A percentile compares a stretch with the other conserved stretches of the same genome.
Conservation (phyloP, 2,113 vertebrate genomes). For the Chlorocebus sabaeus region DNA sequence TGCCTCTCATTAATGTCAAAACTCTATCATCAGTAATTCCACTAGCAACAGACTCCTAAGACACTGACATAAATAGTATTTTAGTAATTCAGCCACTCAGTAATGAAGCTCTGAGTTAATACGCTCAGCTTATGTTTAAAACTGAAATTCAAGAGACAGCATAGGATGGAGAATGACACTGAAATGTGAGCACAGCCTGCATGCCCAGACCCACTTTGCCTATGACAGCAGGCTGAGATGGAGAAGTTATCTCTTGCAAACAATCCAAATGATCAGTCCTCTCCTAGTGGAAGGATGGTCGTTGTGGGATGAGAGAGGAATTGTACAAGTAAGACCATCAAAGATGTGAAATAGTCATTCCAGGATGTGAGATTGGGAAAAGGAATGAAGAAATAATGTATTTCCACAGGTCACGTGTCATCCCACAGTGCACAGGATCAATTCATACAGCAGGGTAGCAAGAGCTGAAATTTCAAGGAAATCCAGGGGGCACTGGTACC, state of each 20-base stretch:
- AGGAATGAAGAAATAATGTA: slow-evolving; percentile 36
- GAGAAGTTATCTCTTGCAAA: slow-evolving; percentile 12
- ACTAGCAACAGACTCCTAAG: neutral
- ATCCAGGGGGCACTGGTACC: neutral
- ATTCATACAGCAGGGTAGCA: slow-evolving; percentile 11
- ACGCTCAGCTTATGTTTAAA: slow-evolving; percentile 1
- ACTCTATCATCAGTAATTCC: slow-evolving; percentile 15
- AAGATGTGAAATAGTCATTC: neutral
- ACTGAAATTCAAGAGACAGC: slow-evolving; percentile 9
- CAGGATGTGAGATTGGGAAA: neutral
- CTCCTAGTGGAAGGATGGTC: neutral
- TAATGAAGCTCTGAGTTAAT: neutral
- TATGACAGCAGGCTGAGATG: neutral
- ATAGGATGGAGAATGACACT: neutral
- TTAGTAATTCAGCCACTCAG: neutral
- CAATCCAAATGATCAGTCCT: slow-evolving; percentile 30
- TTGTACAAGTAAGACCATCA: fast-evolving
- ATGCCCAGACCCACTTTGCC: neutral
- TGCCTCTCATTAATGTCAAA: slow-evolving; percentile 34
- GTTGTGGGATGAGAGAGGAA: neutral
- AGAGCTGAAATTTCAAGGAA: slow-evolving; percentile 28
- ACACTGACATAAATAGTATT: neutral
- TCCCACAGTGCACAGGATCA: neutral
- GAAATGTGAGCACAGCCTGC: neutral
- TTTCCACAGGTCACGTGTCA: slow-evolving; percentile 5